These are phyloP conservation scores for Acyrthosiphon pisum DNA, from an alignment of 1,140 invertebrate species.

Conservation along the genomic window DNA sequence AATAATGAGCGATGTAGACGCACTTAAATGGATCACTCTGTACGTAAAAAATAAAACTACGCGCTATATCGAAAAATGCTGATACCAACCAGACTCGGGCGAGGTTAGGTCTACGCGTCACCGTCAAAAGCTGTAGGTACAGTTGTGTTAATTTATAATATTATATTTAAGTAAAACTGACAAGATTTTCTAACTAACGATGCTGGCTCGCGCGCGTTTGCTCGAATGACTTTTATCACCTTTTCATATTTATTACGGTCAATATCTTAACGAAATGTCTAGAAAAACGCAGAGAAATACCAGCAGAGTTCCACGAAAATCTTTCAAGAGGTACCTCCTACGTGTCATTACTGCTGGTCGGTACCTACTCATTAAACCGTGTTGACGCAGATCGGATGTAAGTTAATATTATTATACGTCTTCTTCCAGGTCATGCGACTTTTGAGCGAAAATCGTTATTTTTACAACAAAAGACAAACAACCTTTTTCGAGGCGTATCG, in stretches of 20 bases:
- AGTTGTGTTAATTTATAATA: not conserved
- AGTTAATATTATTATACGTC: not conserved
- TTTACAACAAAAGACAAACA: too few species aligned
- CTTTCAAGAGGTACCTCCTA: not conserved
- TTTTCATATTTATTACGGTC: not conserved
- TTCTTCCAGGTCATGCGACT: not conserved
- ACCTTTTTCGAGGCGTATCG: not conserved
- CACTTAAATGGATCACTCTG: too few species aligned
- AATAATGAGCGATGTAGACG: too few species aligned
- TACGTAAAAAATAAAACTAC: too few species aligned
- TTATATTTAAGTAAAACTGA: not conserved
- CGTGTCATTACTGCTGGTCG: not conserved
- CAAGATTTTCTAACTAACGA: not conserved
- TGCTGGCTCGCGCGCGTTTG: not conserved
- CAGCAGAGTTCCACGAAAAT: not conserved
- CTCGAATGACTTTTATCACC: not conserved
- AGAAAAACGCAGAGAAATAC: too few species aligned
- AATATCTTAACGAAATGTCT: not conserved
- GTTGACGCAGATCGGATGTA: not conserved
- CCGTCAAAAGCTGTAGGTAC: not conserved
- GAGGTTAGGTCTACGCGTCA: not conserved
- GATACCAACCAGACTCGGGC: not conserved
- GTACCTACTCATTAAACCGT: not conserved
- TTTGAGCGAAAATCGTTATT: too few species aligned
- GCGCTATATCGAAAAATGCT: not conserved